These are phyloP conservation scores for Tipula helvola DNA, from an alignment of 2,888 invertebrate species.

Conservation along the genomic window DNA sequence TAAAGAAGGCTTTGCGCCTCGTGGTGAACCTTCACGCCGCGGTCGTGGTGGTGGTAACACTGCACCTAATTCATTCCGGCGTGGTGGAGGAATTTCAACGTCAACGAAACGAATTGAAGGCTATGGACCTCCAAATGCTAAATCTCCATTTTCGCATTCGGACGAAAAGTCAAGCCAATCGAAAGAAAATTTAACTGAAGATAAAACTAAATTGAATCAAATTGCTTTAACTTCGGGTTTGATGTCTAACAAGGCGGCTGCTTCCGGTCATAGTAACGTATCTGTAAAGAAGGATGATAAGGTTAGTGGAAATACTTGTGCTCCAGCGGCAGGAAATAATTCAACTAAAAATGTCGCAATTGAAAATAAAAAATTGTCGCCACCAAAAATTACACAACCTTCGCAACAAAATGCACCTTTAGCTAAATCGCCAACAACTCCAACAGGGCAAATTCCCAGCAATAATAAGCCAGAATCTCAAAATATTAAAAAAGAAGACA, in stretches of 20 bases:
- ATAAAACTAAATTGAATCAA: constrained; percentile 54
- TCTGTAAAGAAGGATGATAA: constrained; percentile 13
- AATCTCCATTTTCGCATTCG: constrained; percentile 53
- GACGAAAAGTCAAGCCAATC: constrained; percentile 37
- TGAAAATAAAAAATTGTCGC: constrained; percentile 22
- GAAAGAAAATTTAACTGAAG: constrained; percentile 40
- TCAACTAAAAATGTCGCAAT: neutral
- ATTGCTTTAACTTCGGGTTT: constrained; percentile 56
- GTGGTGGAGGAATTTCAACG: constrained; percentile 40
- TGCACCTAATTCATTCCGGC: constrained; percentile 31
- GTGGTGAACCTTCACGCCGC: constrained; percentile 79
- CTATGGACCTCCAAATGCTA: constrained; percentile 69
- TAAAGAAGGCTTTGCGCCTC: constrained; percentile 67
- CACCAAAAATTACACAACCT: constrained; percentile 20
- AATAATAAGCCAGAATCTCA: constrained; percentile 13
- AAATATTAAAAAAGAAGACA: constrained; percentile 13
- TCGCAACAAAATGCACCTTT: neutral
- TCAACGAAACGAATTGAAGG: constrained; percentile 52
- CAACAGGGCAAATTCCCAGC: neutral
- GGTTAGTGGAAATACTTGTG: neutral
- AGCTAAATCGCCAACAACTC: neutral
- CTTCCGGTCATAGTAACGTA: neutral
- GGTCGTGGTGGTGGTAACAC: constrained; percentile 50
- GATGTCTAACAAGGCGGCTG: constrained; percentile 6
- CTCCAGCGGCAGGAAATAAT: neutral